Conservation (phyloP, 2,113 vertebrate species). For the Pelecanus crispus region DNA sequence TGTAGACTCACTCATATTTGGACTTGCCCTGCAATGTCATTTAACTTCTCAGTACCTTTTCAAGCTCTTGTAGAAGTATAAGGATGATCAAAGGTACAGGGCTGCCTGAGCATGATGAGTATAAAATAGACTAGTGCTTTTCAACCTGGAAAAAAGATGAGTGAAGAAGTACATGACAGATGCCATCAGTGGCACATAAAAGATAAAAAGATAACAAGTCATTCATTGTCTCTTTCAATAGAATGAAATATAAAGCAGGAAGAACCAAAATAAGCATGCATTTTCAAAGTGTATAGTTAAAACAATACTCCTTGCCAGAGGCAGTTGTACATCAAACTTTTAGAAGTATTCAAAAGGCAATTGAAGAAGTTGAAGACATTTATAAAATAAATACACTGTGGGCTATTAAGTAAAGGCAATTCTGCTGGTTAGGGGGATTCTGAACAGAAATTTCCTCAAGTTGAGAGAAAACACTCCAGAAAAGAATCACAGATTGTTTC, state of each 20-base stretch:
- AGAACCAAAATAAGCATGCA: neutral
- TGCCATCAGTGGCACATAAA: neutral
- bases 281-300: neutral
- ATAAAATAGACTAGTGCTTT: neutral
- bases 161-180: neutral
- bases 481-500: neutral
- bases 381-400: neutral
- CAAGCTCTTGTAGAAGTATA: neutral
- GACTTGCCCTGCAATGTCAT: neutral
- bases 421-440: neutral
- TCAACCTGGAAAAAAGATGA: neutral
- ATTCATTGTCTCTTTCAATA: neutral
- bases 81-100: constrained; percentile 10
- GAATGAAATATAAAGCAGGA: neutral
- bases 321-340: neutral
- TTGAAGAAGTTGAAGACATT: neutral
- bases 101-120: neutral
- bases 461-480: neutral
- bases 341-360: neutral
- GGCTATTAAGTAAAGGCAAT: neutral
- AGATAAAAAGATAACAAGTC: constrained; percentile 10
- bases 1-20: neutral
- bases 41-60: neutral
- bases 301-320: neutral
- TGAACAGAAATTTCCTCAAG: neutral